Evolutionary conservation across 2,113 vertebrate species (phyloP), one percentile per base, ranked within the genome.

Genomic region (Mugil cephalus): DNA sequence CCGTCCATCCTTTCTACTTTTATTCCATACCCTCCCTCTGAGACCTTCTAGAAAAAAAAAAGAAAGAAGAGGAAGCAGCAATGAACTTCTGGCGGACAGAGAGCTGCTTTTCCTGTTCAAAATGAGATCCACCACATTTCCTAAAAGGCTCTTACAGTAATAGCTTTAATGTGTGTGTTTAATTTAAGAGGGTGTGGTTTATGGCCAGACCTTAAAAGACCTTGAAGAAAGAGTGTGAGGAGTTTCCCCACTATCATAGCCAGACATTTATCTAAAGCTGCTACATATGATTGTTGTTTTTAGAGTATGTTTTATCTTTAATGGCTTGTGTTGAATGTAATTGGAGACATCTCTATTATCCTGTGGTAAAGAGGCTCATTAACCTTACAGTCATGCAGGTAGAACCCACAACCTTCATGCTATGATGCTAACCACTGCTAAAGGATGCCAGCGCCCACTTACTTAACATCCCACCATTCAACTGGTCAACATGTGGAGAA

Each of bases 141-240:
- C 19, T 60, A 40, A 74, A 73, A 80, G 71, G 36, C 71, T 76
- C 30, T 72, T 69, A 58, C 63, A 60, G 62, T 72, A 82, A 79
- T 73, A 58, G 60, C 43, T 35, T 40, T 14, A 14, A 12, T 24
- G 42, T 42, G 24, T 71, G 55, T 52, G 46, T 62, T 7, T n/a
- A 39, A n/a, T 10, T 11, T 18, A 17, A 35, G 15, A 8, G 35
- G 14, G 13, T 19, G 9, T 10, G 21, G 46, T 50, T 60, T 2
- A 51, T n/a, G 18, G 42, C 10, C 19, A 42, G 38, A 60, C 19
- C 21, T n/a, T 48, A 69, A 59, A 69, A 50, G 18, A 64, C 46
- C 35, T 14, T 21, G 61, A 50, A 64, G 17, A 64, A 50, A 50
- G 35, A 17, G 19, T 5, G 8, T 36, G 6, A 13, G 13, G 21